A percentile compares a stretch with the other conserved stretches of the same genome.
Evolutionary conservation across 1,140 invertebrate species (phyloP).

Genomic region (Batillaria attramentaria): DNA sequence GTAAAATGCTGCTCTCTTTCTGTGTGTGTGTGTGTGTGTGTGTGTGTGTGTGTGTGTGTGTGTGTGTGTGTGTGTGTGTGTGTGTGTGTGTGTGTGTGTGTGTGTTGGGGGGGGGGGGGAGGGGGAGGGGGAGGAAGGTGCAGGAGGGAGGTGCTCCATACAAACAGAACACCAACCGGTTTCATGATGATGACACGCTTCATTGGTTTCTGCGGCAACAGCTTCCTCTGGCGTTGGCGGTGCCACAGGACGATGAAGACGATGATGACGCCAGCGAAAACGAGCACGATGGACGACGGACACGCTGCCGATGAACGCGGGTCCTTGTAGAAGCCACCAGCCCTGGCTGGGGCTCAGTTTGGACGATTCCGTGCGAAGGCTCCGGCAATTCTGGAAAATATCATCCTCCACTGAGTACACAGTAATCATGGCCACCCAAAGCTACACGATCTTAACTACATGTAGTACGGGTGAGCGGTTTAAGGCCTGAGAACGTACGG

Average conservation of each 20-base stretch:
- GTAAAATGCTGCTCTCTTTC: background rate
- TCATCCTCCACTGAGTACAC: too few species aligned
- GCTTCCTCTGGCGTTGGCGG: slow-evolving; percentile 68
- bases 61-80: slow-evolving; percentile 1
- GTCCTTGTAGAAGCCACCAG: background rate
- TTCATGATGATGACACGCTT: slow-evolving; percentile 88
- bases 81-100: background rate
- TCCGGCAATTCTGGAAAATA: background rate
- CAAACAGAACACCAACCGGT: slow-evolving; percentile 49
- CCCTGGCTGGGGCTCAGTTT: background rate
- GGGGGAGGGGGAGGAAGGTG: background rate
- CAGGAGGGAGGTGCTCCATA: background rate
- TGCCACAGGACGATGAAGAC: slow-evolving; percentile 67
- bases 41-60: slow-evolving; percentile 4
- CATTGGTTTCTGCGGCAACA: slow-evolving; percentile 78
- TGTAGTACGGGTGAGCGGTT: too few species aligned
- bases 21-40: background rate
- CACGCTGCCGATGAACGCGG: slow-evolving; percentile 20
- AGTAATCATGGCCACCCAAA: too few species aligned
- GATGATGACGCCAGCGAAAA: slow-evolving; percentile 76
- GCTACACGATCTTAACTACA: too few species aligned
- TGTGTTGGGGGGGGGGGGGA: background rate
- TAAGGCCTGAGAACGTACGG: too few species aligned
- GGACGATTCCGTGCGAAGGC: background rate
- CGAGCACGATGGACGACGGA: slow-evolving; percentile 72